Base-by-base conservation (phyloP, 2,888 invertebrate species). In the Drosophila melanosoma region DNA sequence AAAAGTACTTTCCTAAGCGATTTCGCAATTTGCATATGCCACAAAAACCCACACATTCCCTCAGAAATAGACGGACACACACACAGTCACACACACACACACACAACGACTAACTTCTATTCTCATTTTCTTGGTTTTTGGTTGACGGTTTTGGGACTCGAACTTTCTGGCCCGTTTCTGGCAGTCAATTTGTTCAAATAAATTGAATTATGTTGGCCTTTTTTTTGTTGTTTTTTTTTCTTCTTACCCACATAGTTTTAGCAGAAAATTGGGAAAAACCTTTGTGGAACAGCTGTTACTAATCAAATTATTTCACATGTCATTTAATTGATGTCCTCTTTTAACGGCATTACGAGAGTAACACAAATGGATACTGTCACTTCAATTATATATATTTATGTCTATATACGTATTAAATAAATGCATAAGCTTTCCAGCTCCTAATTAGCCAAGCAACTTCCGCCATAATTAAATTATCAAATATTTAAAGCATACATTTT, bases 1-100 rank as follows among this genome's bases (percentile, higher is more conserved):
- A 79, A 82, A 81, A 79, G 73, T 74, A 67, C 77, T 75, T 66
- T 60, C 75, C 83, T 73, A 76, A 85, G 81, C 85, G 85, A 85
- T 87, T 89, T 87, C 81, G 75, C 81, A 87, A 87, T 87, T 87
- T 89, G 88, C 87, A 87, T 87, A 89, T 87, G 88, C 67, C 74
- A 68, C 71, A 71, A 57, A 62, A 49, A 65, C 20, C 8, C 56
- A 38, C 65, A 45, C 40, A 26, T 54, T 45, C 57, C 20, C 49
- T 29, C 29, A 29, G 29, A 29, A 29, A 29, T 29, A 29, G 29
- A 5, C 6, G 29, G 4, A 35, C 54, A 52, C 42, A 51, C 17
- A 51, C 8, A 51, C 20, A 17, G n/a, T 35, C 38, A 52, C 15
- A 11, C 36, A 20, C 7, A 36, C 23, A 64, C 23, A 56, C 35